Percentiles rank a stretch among this genome's conserved stretches.
phyloP scores from a whole-genome alignment of 1,140 invertebrate species.

The Archegozetes longisetosus region DNA sequence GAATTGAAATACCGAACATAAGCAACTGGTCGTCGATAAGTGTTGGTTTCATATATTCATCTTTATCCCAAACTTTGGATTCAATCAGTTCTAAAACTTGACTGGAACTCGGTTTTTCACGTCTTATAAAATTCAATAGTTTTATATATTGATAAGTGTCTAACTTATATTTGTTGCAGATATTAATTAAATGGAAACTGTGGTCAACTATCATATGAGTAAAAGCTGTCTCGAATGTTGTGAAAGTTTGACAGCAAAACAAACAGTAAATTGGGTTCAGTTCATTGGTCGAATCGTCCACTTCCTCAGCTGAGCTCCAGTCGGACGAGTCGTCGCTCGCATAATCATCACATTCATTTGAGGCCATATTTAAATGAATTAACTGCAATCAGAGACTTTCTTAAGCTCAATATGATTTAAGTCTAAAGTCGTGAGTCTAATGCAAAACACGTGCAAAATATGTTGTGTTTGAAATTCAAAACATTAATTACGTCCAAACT shows the following conservation, averaged over 20 bases:
- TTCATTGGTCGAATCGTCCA: slow-evolving; percentile 51
- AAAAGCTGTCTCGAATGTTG: slow-evolving; percentile 30
- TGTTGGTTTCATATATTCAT: slow-evolving; percentile 55
- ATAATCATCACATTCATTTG: neutral
- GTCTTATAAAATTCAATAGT: slow-evolving; percentile 67
- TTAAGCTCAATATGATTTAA: too few relatives aligned
- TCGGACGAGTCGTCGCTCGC: slow-evolving; percentile 14
- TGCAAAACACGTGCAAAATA: too few relatives aligned
- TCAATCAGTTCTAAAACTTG: slow-evolving; percentile 21
- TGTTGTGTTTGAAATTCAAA: too few relatives aligned
- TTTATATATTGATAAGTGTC: slow-evolving; percentile 74
- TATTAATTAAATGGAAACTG: slow-evolving; percentile 46
- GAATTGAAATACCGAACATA: slow-evolving; percentile 50
- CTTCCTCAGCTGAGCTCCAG: slow-evolving; percentile 38
- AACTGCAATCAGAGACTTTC: too few relatives aligned
- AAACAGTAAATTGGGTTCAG: slow-evolving; percentile 68
- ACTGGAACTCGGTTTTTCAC: slow-evolving; percentile 38
- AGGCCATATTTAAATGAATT: neutral
- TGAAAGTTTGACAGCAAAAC: slow-evolving; percentile 36
- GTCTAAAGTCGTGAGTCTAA: too few relatives aligned
- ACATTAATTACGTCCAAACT: too few relatives aligned
- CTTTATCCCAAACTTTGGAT: slow-evolving; percentile 27
- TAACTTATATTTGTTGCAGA: slow-evolving; percentile 51
- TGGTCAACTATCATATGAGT: slow-evolving; percentile 39
- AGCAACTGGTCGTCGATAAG: slow-evolving; percentile 60